Base-by-base conservation (phyloP, 2,888 invertebrate genomes). In the Morpho achilles region DNA sequence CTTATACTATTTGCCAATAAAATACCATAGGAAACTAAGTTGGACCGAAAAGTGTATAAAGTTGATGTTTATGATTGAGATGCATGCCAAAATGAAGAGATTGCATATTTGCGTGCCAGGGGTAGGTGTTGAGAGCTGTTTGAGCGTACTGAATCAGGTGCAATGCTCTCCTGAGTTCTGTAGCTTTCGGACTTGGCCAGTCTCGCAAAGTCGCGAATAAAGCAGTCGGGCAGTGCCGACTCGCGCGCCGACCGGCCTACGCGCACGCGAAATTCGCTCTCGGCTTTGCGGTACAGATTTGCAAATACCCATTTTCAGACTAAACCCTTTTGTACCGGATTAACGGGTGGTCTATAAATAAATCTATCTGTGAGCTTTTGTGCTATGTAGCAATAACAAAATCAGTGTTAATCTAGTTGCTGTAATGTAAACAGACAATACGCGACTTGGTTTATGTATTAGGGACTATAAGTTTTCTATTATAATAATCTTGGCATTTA, bases 231-330 rank as follows among this genome's bases (percentile, higher is more conserved):
- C 84, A 87, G 87, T 86, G 79, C 79, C 79, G 76, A 76, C 79
- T 83, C 87, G 89, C 81, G 82, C 86, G 79, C 79, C 80, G 83
- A 61, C 77, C 74, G 71, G 75, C 82, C 80, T 79, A 86, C 87
- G 86, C 88, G 89, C 84, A 78, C 76, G 84, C 83, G 77, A 83
- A 83, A 68, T 64, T 40, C 42, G 72, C 73, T 68, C 76, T 76
- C 75, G 74, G 80, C 59, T 60, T 80, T 79, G 80, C 80, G 69
- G 74, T 68, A 74, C 70, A 69, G 64, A 73, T 73, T 73, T 75
- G 73, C 76, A 67, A 71, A 74, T 50, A 53, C 45, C 59, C 58
- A 71, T 73, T 75, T 75, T 72, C 65, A 72, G 73, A 75, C 72
- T 70, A 77, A 77, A 76, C 71, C 79, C 76, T 74, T 77, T 71